phyloP scores from a whole-genome alignment of 1,140 invertebrate species.

The Aleiodes sp. region DNA sequence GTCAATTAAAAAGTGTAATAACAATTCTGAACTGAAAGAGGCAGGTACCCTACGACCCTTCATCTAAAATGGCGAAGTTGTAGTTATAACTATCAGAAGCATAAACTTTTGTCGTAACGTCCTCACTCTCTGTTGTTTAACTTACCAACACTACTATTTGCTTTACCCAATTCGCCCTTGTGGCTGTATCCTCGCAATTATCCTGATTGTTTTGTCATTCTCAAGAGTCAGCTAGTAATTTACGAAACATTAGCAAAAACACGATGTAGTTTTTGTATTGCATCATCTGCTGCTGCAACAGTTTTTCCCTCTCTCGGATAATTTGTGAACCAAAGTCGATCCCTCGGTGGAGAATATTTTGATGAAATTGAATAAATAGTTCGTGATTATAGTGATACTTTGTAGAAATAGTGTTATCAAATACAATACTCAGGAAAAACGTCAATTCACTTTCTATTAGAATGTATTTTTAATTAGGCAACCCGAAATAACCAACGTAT shows the following conservation, averaged over 20 bases:
- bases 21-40: conserved; percentile 60
- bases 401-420: too few relatives aligned
- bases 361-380: too few relatives aligned
- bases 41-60: conserved; percentile 51
- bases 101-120: conserved; percentile 47
- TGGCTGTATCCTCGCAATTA: conserved; percentile 43
- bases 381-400: too few relatives aligned
- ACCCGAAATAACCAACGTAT: too few relatives aligned
- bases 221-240: conserved; percentile 49
- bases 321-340: too few relatives aligned
- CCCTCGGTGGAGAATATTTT: too few relatives aligned
- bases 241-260: conserved; percentile 45
- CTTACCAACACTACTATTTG: not conserved
- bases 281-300: conserved; percentile 36
- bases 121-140: not conserved
- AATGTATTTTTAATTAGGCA: too few relatives aligned
- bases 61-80: conserved; percentile 37
- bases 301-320: not conserved
- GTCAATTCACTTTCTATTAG: too few relatives aligned
- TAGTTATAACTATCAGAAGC: conserved; percentile 60
- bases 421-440: too few relatives aligned
- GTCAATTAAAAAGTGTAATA: too few relatives aligned
- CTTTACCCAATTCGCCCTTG: not conserved
- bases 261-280: conserved; percentile 38
- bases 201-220: conserved; percentile 56